These are phyloP conservation scores for Montipora foliosa DNA, from an alignment of 64 coral and sea anemone genomes.

Conservation along the genomic window DNA sequence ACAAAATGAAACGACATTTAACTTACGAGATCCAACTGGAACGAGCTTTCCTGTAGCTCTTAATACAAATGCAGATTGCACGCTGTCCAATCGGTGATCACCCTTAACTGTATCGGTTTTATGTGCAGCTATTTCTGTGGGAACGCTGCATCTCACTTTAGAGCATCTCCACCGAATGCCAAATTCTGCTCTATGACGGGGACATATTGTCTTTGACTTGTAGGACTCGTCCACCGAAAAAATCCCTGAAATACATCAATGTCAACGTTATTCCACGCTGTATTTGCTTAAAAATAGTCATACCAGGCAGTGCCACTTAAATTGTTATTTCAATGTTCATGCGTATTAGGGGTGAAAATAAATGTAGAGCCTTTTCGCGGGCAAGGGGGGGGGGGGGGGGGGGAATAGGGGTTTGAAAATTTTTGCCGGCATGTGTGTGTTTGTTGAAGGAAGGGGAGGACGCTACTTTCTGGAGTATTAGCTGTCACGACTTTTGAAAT, in stretches of 20 bases:
- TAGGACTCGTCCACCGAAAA: constrained; percentile 57
- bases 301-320: too few species aligned
- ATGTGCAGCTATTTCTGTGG: constrained; percentile 29
- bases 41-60: constrained; percentile 17
- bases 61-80: constrained; percentile 5
- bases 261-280: too few species aligned
- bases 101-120: constrained; percentile 36
- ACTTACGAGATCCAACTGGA: constrained; percentile 69
- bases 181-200: not conserved
- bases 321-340: too few species aligned
- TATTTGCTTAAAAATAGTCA: too few species aligned
- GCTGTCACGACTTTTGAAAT: too few species aligned
- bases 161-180: constrained; percentile 8
- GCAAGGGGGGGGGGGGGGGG: too few species aligned
- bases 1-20: not conserved
- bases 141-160: constrained; percentile 45
- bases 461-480: too few species aligned
- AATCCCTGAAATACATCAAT: not conserved
- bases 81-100: constrained; percentile 14
- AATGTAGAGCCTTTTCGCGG: too few species aligned
- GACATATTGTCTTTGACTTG: constrained; percentile 43
- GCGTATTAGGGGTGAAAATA: too few species aligned
- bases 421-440: too few species aligned
- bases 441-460: too few species aligned
- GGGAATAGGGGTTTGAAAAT: too few species aligned